Evolutionary conservation across 2,888 invertebrate species (phyloP), one percentile per base, ranked within the genome.

Genomic region (Tenthredo scrophulariae): DNA sequence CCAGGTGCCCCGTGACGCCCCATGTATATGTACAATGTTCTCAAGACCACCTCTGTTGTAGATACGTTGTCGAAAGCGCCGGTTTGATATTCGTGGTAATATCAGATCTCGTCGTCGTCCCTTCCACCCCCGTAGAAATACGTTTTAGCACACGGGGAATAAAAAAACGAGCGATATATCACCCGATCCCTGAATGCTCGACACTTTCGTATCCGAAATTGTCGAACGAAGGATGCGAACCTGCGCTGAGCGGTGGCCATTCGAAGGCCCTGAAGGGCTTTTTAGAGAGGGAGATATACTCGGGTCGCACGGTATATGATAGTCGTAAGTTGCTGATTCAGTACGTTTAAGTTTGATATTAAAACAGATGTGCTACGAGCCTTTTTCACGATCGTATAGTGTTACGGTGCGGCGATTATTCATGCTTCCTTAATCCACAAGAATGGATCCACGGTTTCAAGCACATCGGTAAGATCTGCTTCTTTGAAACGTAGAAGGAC

Each of bases 161-260:
- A 77, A 77, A 80, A 62, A 54, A 62, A 40, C 40, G 10, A 37
- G 80, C 50, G 46, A 80, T 80, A 58, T 80, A 62, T 80, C 80
- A 80, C 62, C 6, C 40, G 58, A 62, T 83, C 43, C 67, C 67
- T 62, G 46, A 83, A 83, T 83, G 67, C 46, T 70, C 67, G 70
- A 83, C 83, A 67, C 65, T 67, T 83, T 50, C 83, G 67, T 37
- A 70, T 83, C 43, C 65, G 83, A 65, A 83, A 70, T 50, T 67
- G 67, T 67, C 43, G 70, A 83, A 46, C 37, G 46, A 43, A 43
- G 62, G 67, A 83, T 62, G 83, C n/a, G 40, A 40, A 58, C 80
- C 80, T 80, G 29, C 37, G 37, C 80, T 29, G 22, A 62, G 22
- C 58, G 22, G 58, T 22, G 22, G 58, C 80, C 58, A 80, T 80